Percentiles rank a stretch among this genome's conserved stretches.
These are phyloP conservation scores for Amblyteles armatorius DNA, from an alignment of 2,888 invertebrate genomes.

Conservation along the genomic window DNA sequence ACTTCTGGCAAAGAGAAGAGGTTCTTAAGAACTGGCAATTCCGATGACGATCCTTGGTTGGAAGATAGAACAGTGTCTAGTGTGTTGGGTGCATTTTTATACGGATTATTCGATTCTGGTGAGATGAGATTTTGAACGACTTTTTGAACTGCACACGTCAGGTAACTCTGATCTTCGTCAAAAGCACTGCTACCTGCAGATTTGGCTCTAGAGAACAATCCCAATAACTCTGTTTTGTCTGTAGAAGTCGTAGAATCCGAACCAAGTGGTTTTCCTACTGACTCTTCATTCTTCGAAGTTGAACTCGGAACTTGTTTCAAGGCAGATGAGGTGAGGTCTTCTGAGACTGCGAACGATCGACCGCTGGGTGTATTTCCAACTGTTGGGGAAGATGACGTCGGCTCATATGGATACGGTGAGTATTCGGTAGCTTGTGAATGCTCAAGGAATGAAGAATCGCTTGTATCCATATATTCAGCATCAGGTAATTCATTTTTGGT, in stretches of 20 bases:
- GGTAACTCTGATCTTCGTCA: slow-evolving; percentile 59
- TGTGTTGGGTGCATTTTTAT: slow-evolving; percentile 42
- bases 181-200: background rate
- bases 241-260: background rate
- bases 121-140: slow-evolving; percentile 75
- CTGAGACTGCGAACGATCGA: background rate
- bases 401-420: background rate
- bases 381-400: background rate
- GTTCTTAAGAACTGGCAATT: slow-evolving; percentile 70
- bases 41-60: slow-evolving; percentile 54
- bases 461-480: background rate
- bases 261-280: background rate
- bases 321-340: background rate
- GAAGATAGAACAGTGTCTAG: slow-evolving; percentile 57
- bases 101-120: slow-evolving; percentile 43
- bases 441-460: background rate
- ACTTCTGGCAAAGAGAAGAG: slow-evolving; percentile 74
- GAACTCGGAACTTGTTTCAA: background rate
- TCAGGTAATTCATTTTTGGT: background rate
- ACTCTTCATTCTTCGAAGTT: background rate
- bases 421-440: background rate
- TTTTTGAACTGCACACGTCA: slow-evolving; percentile 71
- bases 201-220: background rate
- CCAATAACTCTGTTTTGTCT: background rate
- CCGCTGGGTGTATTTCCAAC: background rate